These are phyloP conservation scores for Zaprionus camerounensis DNA, from an alignment of 1,140 invertebrate genomes.

Conservation along the genomic window DNA sequence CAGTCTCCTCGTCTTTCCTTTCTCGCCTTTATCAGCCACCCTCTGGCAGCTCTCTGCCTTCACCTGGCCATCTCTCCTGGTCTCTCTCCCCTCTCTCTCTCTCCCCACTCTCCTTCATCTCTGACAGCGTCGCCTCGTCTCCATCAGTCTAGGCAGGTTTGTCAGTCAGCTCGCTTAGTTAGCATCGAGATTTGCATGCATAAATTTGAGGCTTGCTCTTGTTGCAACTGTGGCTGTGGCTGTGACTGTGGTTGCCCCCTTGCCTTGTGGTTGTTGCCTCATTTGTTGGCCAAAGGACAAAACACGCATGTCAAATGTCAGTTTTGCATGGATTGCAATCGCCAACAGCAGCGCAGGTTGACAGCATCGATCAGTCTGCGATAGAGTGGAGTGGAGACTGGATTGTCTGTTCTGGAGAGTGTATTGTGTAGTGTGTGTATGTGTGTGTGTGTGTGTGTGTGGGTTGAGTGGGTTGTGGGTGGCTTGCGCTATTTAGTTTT, in stretches of 20 bases:
- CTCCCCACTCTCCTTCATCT: neutral
- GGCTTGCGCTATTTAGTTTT: conserved; percentile 62
- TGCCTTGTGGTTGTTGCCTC: conserved; percentile 24
- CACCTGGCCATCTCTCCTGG: too few species aligned
- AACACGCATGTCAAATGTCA: conserved; percentile 76
- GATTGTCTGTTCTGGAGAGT: conserved; percentile 24
- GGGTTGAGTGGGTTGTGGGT: conserved; percentile 38
- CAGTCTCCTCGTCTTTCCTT: neutral
- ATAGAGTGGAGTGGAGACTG: neutral
- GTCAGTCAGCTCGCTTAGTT: conserved; percentile 40
- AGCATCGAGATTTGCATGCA: conserved; percentile 46
- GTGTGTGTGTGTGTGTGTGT: conserved; percentile 34
- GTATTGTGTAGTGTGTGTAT: conserved; percentile 48
- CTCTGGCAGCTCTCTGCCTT: too few species aligned
- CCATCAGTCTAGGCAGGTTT: conserved; percentile 35
- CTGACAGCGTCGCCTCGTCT: conserved; percentile 1
- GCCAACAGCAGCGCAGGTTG: conserved; percentile 46
- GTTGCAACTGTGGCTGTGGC: neutral
- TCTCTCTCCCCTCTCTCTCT: too few species aligned
- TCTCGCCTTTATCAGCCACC: too few species aligned
- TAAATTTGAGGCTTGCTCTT: conserved; percentile 20
- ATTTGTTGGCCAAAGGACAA: conserved; percentile 48
- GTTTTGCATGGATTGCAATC: conserved; percentile 18
- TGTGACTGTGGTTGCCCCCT: conserved; percentile 23
- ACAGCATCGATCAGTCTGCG: conserved; percentile 40